Conservation (phyloP, 2,797 vertebrate genomes). For the Melopsittacus undulatus region DNA sequence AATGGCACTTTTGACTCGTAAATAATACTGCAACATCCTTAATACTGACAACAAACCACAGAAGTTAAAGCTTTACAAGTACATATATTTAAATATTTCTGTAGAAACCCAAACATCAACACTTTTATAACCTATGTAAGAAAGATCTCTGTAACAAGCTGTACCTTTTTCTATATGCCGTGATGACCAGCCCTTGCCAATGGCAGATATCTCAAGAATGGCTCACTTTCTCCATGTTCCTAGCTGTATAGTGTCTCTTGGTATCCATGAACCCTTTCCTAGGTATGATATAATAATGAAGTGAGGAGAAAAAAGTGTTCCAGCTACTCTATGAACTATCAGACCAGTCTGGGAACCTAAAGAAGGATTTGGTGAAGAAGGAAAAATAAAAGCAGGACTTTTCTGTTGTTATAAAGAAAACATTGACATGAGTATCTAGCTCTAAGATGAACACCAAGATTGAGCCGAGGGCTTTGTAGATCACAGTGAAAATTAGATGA, state of each 20-base stretch:
- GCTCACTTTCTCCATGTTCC: background rate
- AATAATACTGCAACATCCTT: background rate
- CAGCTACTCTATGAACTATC: background rate
- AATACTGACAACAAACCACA: background rate
- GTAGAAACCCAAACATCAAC: background rate
- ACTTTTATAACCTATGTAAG: background rate
- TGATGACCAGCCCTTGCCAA: background rate
- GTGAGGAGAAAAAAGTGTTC: background rate
- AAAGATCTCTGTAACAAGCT: background rate
- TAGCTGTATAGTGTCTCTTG: background rate
- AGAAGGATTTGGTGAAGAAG: background rate
- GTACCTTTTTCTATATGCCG: background rate
- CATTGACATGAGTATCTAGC: background rate
- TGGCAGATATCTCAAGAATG: background rate
- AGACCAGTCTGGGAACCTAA: background rate
- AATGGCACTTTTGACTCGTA: constrained; percentile 38
- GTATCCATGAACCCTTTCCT: background rate
- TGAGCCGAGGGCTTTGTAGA: background rate
- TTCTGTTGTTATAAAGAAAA: background rate
- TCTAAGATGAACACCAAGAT: background rate
- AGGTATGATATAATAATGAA: background rate
- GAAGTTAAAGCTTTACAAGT: background rate
- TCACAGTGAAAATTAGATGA: background rate
- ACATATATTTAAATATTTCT: background rate
- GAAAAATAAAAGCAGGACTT: background rate